These are phyloP conservation scores for Tyto alba DNA, from an alignment of 2,113 vertebrate genomes.

Conservation along the genomic window DNA sequence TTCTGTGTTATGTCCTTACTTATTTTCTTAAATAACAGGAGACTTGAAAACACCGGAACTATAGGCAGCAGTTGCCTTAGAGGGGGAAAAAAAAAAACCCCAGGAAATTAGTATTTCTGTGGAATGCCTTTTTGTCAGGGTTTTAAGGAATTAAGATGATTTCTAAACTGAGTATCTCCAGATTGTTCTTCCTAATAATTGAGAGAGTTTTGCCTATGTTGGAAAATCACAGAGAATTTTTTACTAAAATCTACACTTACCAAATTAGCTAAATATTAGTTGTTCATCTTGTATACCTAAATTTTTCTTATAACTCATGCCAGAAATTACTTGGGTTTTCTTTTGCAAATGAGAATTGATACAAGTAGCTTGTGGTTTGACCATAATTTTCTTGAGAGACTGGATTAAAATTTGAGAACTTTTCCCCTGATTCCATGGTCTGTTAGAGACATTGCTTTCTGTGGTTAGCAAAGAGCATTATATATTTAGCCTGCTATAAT, in stretches of 20 bases:
- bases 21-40: background rate
- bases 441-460: background rate
- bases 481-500: background rate
- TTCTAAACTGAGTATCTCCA: background rate
- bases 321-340: background rate
- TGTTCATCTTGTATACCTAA: background rate
- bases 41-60: background rate
- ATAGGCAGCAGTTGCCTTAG: background rate
- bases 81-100: background rate
- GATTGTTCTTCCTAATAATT: background rate
- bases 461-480: background rate
- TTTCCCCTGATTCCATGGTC: background rate
- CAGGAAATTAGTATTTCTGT: background rate
- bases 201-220: background rate
- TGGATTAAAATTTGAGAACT: background rate
- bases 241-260: background rate
- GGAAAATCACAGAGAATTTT: background rate
- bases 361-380: background rate
- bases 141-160: background rate
- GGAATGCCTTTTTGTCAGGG: background rate
- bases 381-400: background rate
- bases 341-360: background rate
- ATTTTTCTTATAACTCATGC: background rate
- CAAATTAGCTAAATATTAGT: background rate
- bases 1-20: background rate